Evolutionary conservation across 2,797 vertebrate genomes (phyloP), one percentile per base, ranked within the genome.

Genomic region (Cryptoblepharus egeriae): DNA sequence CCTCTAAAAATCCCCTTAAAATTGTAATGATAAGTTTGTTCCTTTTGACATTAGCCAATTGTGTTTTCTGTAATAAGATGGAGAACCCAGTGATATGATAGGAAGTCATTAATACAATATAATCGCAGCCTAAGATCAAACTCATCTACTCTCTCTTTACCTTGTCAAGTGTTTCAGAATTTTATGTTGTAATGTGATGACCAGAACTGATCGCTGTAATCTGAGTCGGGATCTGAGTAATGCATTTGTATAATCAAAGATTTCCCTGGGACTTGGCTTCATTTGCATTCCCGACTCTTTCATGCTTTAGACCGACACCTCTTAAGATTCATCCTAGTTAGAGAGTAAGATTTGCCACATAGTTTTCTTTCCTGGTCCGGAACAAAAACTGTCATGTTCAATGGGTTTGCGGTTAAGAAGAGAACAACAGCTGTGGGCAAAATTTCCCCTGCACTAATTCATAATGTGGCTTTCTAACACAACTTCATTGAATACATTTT

Each of bases 161-260:
- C 93, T 95, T 96, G 94, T 94, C 94, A 96, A 96, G 93, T 94
- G 89, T 92, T 95, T 95, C 94, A 95, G 92, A 95, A 95, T 95
- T 95, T 95, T 95, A 94, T 94, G 91, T 94, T 91, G 90, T 94
- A 94, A 94, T 91, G 80, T 92, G 90, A 93, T 94, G 94, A 92
- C 94, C 94, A 95, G 93, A 95, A 94, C 91, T 86, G 93, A 95
- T 94, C 84, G 4, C 88, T 90, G 77, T 93, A 94, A 94, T 95
- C 92, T 94, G 91, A 94, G 70, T 91, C 88, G 87, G 87, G 88
- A 95, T 93, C 91, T 92, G 90, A 92, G 88, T 95, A 95, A 95
- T 93, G 89, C 75, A 92, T 92, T 79, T 95, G 93, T 94, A 92
- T 95, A 95, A 95, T 94, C 94, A 95, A 94, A 95, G 93, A 94